phyloP scores from a whole-genome alignment of 2,113 vertebrate genomes.

The Tapirus terrestris region DNA sequence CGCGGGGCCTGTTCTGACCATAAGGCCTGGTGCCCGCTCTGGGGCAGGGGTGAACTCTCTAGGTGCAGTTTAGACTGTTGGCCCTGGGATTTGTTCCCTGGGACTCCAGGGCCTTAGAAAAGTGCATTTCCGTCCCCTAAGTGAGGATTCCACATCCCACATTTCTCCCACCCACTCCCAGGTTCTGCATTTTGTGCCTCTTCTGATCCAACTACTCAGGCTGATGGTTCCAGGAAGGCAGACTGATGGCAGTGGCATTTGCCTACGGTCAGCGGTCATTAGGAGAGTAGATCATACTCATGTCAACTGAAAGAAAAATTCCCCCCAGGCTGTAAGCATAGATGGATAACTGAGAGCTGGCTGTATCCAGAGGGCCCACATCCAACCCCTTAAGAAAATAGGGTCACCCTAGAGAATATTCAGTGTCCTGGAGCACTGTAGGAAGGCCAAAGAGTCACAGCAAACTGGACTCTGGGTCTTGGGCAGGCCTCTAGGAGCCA shows the following conservation, averaged over 20 bases:
- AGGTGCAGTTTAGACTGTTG: neutral
- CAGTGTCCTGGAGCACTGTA: neutral
- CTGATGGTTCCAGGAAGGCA: neutral
- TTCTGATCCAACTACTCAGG: neutral
- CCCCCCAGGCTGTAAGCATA: neutral
- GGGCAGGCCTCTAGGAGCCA: neutral
- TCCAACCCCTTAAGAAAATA: neutral
- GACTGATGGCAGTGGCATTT: neutral
- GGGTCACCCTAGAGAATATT: neutral
- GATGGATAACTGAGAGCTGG: neutral
- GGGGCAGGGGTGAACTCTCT: neutral
- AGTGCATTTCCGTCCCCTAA: neutral
- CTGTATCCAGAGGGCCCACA: neutral
- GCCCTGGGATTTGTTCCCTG: neutral
- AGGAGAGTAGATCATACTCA: neutral
- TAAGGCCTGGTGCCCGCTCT: neutral
- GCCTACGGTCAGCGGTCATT: neutral
- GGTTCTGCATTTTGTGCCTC: neutral
- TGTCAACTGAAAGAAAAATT: neutral
- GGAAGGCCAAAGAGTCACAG: neutral
- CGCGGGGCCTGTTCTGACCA: neutral
- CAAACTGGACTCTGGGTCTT: neutral
- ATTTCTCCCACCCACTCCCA: too few species aligned
- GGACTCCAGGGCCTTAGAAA: neutral
- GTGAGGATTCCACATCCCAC: neutral